Percentiles rank a stretch among this genome's conserved stretches.
Conservation (phyloP, 92 coral and sea anemone genomes). For the Bergia puertoricense region DNA sequence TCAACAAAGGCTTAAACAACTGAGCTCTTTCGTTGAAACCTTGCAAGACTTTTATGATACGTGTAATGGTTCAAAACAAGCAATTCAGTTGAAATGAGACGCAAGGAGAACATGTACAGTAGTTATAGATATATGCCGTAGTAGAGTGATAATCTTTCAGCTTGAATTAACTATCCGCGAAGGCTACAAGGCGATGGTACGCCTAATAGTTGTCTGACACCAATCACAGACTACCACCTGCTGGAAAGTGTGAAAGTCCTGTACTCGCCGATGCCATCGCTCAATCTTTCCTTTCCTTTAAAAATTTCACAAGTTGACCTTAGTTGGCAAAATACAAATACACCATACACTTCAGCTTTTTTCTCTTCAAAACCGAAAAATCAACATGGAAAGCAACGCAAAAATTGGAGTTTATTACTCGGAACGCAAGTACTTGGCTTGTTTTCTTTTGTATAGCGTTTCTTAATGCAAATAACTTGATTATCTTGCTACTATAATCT, state of each 20-base stretch:
- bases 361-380: not conserved
- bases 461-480: not conserved
- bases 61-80: too few relatives aligned
- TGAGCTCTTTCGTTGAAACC: not conserved
- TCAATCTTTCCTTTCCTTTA: not conserved
- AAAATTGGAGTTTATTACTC: not conserved
- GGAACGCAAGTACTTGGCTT: not conserved
- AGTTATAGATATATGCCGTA: not conserved
- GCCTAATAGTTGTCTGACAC: not conserved
- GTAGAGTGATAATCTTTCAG: not conserved
- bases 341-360: not conserved
- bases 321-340: not conserved
- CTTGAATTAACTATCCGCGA: not conserved
- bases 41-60: too few relatives aligned
- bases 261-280: not conserved
- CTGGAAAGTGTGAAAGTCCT: not conserved
- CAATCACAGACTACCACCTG: slow-evolving; percentile 30
- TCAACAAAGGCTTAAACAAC: not conserved
- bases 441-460: too few relatives aligned
- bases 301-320: not conserved
- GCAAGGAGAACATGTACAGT: not conserved
- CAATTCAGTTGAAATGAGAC: not conserved
- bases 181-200: not conserved
- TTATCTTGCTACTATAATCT: not conserved
- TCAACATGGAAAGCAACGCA: not conserved